Evolutionary conservation across 2,797 vertebrate genomes (phyloP), one percentile per base, ranked within the genome.

Genomic region (Macropodus opercularis): DNA sequence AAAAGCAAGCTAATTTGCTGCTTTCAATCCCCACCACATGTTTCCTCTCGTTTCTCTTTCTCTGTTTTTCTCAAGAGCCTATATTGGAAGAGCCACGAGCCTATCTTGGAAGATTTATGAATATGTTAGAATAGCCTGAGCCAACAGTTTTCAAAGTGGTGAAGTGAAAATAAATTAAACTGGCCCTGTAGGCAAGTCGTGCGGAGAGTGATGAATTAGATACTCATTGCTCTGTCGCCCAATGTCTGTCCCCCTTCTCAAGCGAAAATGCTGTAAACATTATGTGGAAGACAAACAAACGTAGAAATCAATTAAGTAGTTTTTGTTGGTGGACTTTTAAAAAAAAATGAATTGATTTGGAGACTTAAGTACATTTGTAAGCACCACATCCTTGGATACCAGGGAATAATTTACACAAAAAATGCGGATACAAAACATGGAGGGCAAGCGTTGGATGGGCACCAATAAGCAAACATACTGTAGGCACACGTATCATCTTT

Each of bases 151-250:
- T 92, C 87, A 91, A 92, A 92, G 91, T 89, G 88, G 89, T 86
- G 90, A 92, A 90, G 90, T 87, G 91, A 92, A 93, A 92, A 92
- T 92, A 91, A 93, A 94, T 92, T 86, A 92, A 91, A 91, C 73
- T 75, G 81, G 90, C 89, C 89, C 85, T 86, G 89, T 87, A 90
- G 91, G 91, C 89, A 63, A 90, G 90, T 89, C 85, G 86, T 91
- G 89, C 85, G 54, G 72, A 78, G 86, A 82, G 87, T 92, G 92
- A 93, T 93, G 92, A 92, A 93, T 92, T 89, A 89, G 86, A 87
- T 84, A 83, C 86, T 90, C 90, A 90, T 92, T 90, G 89, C 83
- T 85, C 63, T 62, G 85, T 72, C 67, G 82, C 80, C 87, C 80
- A 57, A 89, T 84, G 79, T 48, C 65, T 76, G 80, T 85, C 81